Conservation (phyloP, 2,888 invertebrate species). For the Kuschelorhynchus macadamiae region DNA sequence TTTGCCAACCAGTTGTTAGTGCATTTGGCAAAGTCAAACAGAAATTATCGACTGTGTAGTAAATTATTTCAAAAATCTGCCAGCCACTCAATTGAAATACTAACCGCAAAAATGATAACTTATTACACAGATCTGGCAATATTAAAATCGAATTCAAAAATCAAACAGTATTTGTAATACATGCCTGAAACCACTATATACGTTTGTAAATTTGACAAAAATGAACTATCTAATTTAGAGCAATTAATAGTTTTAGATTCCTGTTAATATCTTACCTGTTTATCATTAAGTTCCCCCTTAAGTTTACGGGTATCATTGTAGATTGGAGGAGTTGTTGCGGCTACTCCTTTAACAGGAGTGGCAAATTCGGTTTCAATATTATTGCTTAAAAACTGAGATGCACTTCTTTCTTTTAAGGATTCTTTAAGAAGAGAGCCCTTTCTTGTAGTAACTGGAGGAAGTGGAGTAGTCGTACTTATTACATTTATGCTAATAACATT, state of each 20-base stretch:
- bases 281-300: conserved; percentile 39
- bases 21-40: too few species aligned
- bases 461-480: conserved; percentile 37
- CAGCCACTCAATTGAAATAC: too few species aligned
- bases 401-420: conserved; percentile 55
- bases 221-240: neutral
- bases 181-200: too few species aligned
- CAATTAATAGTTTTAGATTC: neutral
- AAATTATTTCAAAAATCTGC: too few species aligned
- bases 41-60: too few species aligned
- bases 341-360: conserved; percentile 18
- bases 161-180: neutral
- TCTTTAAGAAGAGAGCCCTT: conserved; percentile 55
- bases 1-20: too few species aligned
- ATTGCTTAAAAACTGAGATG: conserved; percentile 61
- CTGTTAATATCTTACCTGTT: conserved; percentile 10
- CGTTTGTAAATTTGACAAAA: neutral
- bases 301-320: conserved; percentile 42
- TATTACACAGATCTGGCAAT: too few species aligned
- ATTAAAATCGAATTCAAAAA: neutral
- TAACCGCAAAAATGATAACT: too few species aligned
- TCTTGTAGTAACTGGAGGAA: conserved; percentile 47
- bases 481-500: conserved; percentile 9
- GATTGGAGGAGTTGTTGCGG: conserved; percentile 12
- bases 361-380: conserved; percentile 63